Evolutionary conservation across 2,888 invertebrate species (phyloP), one percentile per base, ranked within the genome.

Genomic region (Ophion ellenae): DNA sequence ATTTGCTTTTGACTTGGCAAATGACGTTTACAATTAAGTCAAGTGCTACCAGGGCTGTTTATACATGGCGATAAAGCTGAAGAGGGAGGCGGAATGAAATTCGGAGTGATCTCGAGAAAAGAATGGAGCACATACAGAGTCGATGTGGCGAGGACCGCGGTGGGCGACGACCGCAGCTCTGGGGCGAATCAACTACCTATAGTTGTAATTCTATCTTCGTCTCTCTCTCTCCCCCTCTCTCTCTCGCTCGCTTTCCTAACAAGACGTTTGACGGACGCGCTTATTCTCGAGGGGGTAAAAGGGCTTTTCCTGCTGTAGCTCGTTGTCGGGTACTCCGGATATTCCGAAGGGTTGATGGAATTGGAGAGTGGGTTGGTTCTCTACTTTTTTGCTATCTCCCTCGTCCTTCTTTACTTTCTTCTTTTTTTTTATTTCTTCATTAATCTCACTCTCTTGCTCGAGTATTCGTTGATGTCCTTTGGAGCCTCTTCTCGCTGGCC

Each of bases 251-350:
- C 85, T 83, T 77, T 86, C 88, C 89, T 93, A 93, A 93, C 92
- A 90, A 93, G 93, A 93, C 93, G 90, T 93, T 92, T 93, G 93
- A 93, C 89, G 89, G 93, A 93, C 93, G 91, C 90, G 91, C 90
- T 91, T 92, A 92, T 93, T 92, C 92, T 92, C 92, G 83, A 87
- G 93, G 92, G 92, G 87, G 86, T 71, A 86, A 89, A 88, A 84
- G 86, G 81, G 83, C 83, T 69, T 66, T 74, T 64, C 75, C 71
- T 82, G 75, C 76, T 66, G 70, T 63, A 63, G 70, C 67, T 67
- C 59, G 53, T 80, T 45, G 85, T 69, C 74, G 36, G 82, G 40
- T 59, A 67, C 67, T 20, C 66, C 47, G 47, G 83, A 82, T 77
- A 64, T 74, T 82, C 61, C 69, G 74, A 79, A 86, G 85, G 87